Conservation (phyloP, 1,140 invertebrate genomes). For the Kradibia gibbosae region DNA sequence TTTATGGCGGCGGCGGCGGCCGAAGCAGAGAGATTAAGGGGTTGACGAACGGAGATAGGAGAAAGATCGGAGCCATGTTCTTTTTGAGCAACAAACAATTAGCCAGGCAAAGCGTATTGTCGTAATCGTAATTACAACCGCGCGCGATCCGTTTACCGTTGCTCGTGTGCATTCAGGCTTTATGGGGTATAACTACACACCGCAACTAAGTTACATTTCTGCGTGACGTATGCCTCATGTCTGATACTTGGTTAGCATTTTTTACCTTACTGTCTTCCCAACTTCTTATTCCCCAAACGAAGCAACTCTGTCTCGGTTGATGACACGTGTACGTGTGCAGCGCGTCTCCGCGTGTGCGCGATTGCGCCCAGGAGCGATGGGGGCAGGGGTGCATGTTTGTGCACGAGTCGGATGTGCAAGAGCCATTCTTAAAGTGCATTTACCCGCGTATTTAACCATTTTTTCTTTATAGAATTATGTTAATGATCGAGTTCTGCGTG, state of each 20-base stretch:
- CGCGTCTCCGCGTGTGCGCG: background rate
- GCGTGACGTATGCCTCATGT: slow-evolving; percentile 13
- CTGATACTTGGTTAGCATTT: background rate
- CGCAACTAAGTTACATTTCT: slow-evolving; percentile 30
- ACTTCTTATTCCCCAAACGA: slow-evolving; percentile 35
- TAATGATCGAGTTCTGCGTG: slow-evolving; percentile 16
- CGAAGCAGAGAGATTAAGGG: too few species aligned
- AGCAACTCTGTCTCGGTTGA: slow-evolving; percentile 27
- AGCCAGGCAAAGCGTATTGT: slow-evolving; percentile 44
- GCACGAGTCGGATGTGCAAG: background rate
- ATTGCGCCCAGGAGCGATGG: background rate
- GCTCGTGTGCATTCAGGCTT: slow-evolving; percentile 15
- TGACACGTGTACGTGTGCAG: slow-evolving; percentile 23
- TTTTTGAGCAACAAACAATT: slow-evolving; percentile 47
- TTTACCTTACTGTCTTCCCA: background rate
- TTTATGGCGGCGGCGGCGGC: too few species aligned
- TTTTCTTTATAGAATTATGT: slow-evolving; percentile 44
- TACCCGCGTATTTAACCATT: slow-evolving; percentile 40
- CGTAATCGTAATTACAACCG: slow-evolving; percentile 49
- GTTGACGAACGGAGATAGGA: background rate
- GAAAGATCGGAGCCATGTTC: background rate
- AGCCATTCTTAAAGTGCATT: slow-evolving; percentile 11
- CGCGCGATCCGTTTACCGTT: slow-evolving; percentile 33
- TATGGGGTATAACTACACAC: slow-evolving; percentile 40
- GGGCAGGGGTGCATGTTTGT: background rate